These are phyloP conservation scores for Chiloscyllium punctatum DNA, from an alignment of 2,797 vertebrate species.

Conservation along the genomic window DNA sequence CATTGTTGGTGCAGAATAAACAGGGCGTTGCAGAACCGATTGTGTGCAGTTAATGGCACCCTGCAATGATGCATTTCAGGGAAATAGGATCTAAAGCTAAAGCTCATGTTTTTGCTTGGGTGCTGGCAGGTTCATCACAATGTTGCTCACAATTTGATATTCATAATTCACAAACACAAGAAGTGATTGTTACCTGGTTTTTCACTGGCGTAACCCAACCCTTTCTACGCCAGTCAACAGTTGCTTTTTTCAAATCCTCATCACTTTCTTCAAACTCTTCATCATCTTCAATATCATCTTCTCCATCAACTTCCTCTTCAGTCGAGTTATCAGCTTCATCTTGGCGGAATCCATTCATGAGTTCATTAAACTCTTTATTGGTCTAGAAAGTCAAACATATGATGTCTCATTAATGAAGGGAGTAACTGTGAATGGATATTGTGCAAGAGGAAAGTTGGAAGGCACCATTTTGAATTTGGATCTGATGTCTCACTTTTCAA, in stretches of 20 bases:
- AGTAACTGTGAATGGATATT: accelerated
- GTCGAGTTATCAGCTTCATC: background rate
- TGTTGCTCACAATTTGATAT: background rate
- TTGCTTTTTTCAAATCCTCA: accelerated
- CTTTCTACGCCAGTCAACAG: conserved; percentile 44
- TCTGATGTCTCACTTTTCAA: too few relatives aligned
- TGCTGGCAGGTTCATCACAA: background rate
- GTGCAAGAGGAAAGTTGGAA: too few relatives aligned
- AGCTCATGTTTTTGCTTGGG: background rate
- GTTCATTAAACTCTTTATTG: conserved; percentile 42
- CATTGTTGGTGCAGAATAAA: background rate
- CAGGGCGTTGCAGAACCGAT: too few relatives aligned
- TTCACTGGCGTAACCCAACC: conserved; percentile 45
- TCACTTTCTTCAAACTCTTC: accelerated
- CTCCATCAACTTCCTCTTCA: accelerated
- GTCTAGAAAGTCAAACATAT: conserved; percentile 41
- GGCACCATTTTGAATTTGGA: too few relatives aligned
- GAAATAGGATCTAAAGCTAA: background rate
- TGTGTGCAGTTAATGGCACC: too few relatives aligned
- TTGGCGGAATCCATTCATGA: conserved; percentile 39
- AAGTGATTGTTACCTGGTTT: conserved; percentile 39
- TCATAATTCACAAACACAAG: too few relatives aligned
- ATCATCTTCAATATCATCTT: accelerated
- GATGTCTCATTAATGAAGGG: accelerated
- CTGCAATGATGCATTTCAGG: background rate